Conservation (phyloP, 2,888 invertebrate genomes). For the Teinopalpus imperialis region DNA sequence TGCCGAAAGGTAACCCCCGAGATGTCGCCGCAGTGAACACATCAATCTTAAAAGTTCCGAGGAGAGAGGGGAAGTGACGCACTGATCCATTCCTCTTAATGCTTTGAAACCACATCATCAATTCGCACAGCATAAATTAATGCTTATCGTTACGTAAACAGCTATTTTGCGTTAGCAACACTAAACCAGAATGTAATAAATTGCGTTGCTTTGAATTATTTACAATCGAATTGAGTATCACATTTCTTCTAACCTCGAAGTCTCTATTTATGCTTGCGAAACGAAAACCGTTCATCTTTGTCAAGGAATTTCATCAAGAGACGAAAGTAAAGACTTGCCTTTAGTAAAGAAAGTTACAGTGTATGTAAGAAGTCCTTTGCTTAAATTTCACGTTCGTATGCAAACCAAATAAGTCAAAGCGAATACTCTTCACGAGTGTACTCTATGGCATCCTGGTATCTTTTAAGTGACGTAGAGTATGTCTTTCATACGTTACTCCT, state of each 20-base stretch:
- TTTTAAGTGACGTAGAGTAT: constrained; percentile 39
- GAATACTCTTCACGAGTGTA: constrained; percentile 32
- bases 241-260: constrained; percentile 2
- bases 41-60: constrained; percentile 53
- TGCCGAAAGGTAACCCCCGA: constrained; percentile 35
- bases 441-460: constrained; percentile 37
- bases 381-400: constrained; percentile 36
- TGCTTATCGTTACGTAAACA: constrained; percentile 26
- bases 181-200: constrained; percentile 3
- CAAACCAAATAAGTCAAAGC: constrained; percentile 42
- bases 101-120: constrained; percentile 26
- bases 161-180: constrained; percentile 27
- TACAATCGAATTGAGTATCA: background rate
- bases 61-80: constrained; percentile 29
- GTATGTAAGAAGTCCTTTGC: constrained; percentile 32
- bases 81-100: constrained; percentile 29
- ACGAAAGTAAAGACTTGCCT: constrained; percentile 13
- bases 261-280: constrained; percentile 9
- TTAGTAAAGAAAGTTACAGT: constrained; percentile 32
- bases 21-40: constrained; percentile 51
- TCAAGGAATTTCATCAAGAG: constrained; percentile 17
- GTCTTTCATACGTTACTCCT: constrained; percentile 21
- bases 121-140: constrained; percentile 27
- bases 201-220: constrained; percentile 13
- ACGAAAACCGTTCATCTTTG: constrained; percentile 3